Conservation (phyloP, 2,888 invertebrate genomes). For the Cryptus viduatorius region DNA sequence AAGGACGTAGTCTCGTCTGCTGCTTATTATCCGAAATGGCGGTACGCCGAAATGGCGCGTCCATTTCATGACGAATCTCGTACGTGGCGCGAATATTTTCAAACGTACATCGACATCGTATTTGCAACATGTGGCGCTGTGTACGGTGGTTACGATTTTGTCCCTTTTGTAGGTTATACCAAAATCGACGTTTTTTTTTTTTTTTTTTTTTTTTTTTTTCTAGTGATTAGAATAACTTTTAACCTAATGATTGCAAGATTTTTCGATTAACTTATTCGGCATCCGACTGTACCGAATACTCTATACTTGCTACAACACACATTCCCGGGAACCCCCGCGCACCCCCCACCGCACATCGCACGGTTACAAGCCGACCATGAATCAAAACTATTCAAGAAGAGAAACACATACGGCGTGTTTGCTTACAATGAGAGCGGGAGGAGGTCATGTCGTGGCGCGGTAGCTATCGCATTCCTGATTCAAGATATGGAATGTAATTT, state of each 20-base stretch:
- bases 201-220: background rate
- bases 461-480: conserved; percentile 80
- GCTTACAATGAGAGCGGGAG: conserved; percentile 73
- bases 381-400: conserved; percentile 77
- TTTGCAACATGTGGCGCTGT: background rate
- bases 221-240: background rate
- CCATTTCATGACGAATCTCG: background rate
- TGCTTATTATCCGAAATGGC: background rate
- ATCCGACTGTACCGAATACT: conserved; percentile 20
- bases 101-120: background rate
- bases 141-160: background rate
- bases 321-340: conserved; percentile 10
- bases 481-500: conserved; percentile 80
- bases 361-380: conserved; percentile 75
- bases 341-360: conserved; percentile 24
- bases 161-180: background rate
- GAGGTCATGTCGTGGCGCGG: conserved; percentile 76
- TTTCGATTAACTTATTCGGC: background rate
- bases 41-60: no score
- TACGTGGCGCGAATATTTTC: background rate
- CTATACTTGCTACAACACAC: conserved; percentile 10
- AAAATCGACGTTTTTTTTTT: background rate
- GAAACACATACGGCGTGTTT: conserved; percentile 71
- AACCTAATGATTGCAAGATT: no score
- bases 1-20: background rate